Evolutionary conservation across 53 echinoderm and acorn worm species (phyloP).

Genomic region (Luidia sarsii): DNA sequence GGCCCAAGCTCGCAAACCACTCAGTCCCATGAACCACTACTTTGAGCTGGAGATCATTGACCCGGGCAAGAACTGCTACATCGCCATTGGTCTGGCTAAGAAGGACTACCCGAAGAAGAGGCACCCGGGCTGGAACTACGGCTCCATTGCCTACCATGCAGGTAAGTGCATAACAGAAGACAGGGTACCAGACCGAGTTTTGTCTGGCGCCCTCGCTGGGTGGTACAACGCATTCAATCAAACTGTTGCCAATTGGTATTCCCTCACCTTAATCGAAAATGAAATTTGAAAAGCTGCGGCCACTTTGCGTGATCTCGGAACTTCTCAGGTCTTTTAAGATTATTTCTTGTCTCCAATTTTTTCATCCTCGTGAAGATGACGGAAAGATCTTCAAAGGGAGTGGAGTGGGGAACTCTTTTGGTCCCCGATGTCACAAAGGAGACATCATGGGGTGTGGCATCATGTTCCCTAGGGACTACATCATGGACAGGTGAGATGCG

Average conservation of each 20-base stretch:
- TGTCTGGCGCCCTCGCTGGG: too few species aligned
- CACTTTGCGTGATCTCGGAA: too few species aligned
- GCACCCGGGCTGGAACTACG: constrained; percentile 96
- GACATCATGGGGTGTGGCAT: constrained; percentile 99
- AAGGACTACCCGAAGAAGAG: constrained; percentile 89
- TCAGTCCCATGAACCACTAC: constrained; percentile 94
- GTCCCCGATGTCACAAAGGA: constrained; percentile 94
- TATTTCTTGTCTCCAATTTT: too few species aligned
- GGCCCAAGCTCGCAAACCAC: constrained; percentile 86
- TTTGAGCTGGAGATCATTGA: constrained; percentile 97
- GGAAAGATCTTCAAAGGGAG: constrained; percentile 96
- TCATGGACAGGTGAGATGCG: constrained; percentile 76
- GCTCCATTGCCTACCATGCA: constrained; percentile 98
- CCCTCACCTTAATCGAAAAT: too few species aligned
- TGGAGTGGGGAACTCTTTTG: constrained; percentile 90
- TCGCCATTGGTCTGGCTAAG: constrained; percentile 85
- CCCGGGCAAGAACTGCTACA: constrained; percentile 95
- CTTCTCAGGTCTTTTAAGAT: too few species aligned
- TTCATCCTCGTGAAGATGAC: too few species aligned
- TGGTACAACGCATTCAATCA: neutral
- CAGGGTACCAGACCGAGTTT: too few species aligned
- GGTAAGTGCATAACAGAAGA: constrained; percentile 59
- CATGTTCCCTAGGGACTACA: constrained; percentile 95
- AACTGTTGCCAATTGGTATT: neutral
- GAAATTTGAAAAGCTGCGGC: too few species aligned